Percentiles rank a stretch among this genome's conserved stretches.
These are phyloP conservation scores for Centroberyx gerrardi DNA, from an alignment of 2,797 vertebrate species.

Conservation along the genomic window DNA sequence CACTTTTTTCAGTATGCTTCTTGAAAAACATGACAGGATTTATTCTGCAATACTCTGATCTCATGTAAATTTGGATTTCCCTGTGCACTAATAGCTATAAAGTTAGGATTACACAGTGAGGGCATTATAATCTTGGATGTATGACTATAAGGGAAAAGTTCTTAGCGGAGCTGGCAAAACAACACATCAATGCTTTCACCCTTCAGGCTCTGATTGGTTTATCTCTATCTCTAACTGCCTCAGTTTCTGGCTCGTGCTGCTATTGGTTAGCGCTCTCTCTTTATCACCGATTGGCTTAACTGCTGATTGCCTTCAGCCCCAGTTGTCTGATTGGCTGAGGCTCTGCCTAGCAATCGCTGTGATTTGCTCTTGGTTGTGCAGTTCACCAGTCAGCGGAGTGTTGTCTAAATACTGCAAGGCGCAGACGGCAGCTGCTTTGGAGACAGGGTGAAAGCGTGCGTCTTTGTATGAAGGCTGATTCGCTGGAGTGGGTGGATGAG, in stretches of 20 bases:
- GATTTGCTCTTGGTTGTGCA: slow-evolving; percentile 64
- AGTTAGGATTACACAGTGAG: slow-evolving; percentile 53
- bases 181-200: slow-evolving; percentile 65
- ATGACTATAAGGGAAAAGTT: slow-evolving; percentile 63
- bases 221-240: slow-evolving; percentile 80
- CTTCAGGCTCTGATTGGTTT: slow-evolving; percentile 71
- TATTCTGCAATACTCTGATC: slow-evolving; percentile 15
- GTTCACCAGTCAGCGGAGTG: slow-evolving; percentile 37
- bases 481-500: slow-evolving; percentile 57
- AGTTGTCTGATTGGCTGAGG: slow-evolving; percentile 61
- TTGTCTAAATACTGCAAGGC: slow-evolving; percentile 52
- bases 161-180: slow-evolving; percentile 63
- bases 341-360: slow-evolving; percentile 39
- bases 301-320: slow-evolving; percentile 41
- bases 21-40: slow-evolving; percentile 36
- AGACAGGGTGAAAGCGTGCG: slow-evolving; percentile 57
- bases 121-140: slow-evolving; percentile 34
- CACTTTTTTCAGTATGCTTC: slow-evolving; percentile 24
- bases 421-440: slow-evolving; percentile 69
- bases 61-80: slow-evolving; percentile 27
- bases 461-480: slow-evolving; percentile 58
- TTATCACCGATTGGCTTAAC: slow-evolving; percentile 63
- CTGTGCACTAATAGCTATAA: slow-evolving; percentile 32
- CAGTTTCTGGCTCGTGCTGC: slow-evolving; percentile 56
- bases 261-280: slow-evolving; percentile 62